phyloP scores from a whole-genome alignment of 2,888 invertebrate genomes.

The Caenorhabditis drosophilae region DNA sequence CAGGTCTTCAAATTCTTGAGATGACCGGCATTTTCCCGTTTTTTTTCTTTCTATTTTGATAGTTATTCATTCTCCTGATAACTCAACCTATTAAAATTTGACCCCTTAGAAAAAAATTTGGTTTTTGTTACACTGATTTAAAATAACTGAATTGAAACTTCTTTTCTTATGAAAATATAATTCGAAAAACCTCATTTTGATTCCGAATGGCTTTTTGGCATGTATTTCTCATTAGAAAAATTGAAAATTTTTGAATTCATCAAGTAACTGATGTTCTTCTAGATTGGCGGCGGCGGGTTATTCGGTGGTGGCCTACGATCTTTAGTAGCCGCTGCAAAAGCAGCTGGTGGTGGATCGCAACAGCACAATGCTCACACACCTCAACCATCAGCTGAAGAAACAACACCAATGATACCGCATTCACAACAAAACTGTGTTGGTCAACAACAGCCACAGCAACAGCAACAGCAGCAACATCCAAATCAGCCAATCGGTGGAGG shows the following conservation, averaged over 20 bases:
- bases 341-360: constrained; percentile 41
- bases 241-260: background rate
- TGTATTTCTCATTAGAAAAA: no score
- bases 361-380: constrained; percentile 29
- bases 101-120: constrained; percentile 5
- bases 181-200: no score
- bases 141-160: constrained; percentile 5
- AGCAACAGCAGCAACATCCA: constrained; percentile 3
- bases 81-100: background rate
- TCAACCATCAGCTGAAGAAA: constrained; percentile 30
- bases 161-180: background rate
- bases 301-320: constrained; percentile 66
- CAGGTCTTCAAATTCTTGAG: constrained; percentile 32
- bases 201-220: no score
- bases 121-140: constrained; percentile 14
- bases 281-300: constrained; percentile 60
- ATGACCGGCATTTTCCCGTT: constrained; percentile 1
- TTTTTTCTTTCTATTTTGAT: constrained; percentile 7
- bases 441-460: constrained; percentile 6
- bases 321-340: constrained; percentile 65
- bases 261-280: no score
- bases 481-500: constrained; percentile 3
- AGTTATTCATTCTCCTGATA: constrained; percentile 3
- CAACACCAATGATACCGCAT: constrained; percentile 29
- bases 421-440: constrained; percentile 17